Conservation (phyloP, 1,140 invertebrate species). For the Zaprionus vittiger region DNA sequence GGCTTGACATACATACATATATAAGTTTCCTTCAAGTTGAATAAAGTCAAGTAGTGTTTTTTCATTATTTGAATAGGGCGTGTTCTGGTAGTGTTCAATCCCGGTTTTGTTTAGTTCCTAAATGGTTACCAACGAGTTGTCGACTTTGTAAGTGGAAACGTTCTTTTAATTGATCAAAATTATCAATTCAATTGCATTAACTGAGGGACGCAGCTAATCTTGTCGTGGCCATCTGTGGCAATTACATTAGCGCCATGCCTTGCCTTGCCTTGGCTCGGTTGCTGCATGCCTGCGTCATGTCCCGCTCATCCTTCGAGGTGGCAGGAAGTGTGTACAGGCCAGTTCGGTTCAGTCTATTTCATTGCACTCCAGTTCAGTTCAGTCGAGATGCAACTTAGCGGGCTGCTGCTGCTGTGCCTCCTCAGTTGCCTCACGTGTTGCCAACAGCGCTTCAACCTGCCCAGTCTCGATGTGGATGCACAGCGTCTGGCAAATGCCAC, state of each 20-base stretch:
- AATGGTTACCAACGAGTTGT: not conserved
- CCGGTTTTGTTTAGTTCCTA: no score
- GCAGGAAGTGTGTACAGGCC: not conserved
- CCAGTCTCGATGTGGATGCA: conserved; percentile 26
- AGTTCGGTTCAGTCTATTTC: not conserved
- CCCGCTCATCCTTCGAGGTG: not conserved
- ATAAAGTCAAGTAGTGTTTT: no score
- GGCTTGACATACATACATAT: no score
- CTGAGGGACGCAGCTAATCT: not conserved
- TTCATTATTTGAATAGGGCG: no score
- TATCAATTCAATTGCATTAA: conserved; percentile 45
- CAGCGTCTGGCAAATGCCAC: conserved; percentile 38
- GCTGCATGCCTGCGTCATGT: conserved; percentile 14
- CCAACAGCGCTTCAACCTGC: conserved; percentile 5
- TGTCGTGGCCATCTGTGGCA: conserved; percentile 21
- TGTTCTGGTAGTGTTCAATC: no score
- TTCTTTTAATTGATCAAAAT: conserved; percentile 32
- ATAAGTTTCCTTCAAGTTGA: no score
- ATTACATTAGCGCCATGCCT: conserved; percentile 43
- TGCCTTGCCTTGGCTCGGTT: not conserved
- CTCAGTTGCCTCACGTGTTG: not conserved
- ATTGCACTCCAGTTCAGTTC: not conserved
- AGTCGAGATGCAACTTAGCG: conserved; percentile 22
- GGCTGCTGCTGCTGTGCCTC: conserved; percentile 8
- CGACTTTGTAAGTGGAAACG: not conserved